Percentiles rank a stretch among this genome's conserved stretches.
phyloP scores from a whole-genome alignment of 1,140 invertebrate species.

The Choristoneura fumiferana region DNA sequence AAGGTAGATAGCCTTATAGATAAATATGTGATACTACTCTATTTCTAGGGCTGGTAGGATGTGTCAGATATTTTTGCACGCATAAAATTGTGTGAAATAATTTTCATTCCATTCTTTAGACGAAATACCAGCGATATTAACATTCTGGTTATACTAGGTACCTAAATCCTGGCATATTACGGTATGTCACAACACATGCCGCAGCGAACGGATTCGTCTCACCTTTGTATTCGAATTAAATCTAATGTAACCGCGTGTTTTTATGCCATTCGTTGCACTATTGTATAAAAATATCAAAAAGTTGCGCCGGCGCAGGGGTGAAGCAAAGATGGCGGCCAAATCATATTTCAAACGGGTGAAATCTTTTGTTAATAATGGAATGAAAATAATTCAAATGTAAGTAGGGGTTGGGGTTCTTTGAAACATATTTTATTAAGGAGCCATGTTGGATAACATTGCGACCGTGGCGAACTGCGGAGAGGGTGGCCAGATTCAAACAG shows the following conservation, averaged over 20 bases:
- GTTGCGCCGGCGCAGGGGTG: slow-evolving; percentile 40
- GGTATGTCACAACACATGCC: slow-evolving; percentile 54
- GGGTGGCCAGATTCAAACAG: slow-evolving; percentile 21
- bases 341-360: slow-evolving; percentile 70
- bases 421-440: slow-evolving; percentile 33
- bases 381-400: slow-evolving; percentile 72
- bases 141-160: too few relatives aligned
- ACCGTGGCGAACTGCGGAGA: slow-evolving; percentile 49
- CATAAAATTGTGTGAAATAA: too few relatives aligned
- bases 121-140: too few relatives aligned
- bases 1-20: too few relatives aligned
- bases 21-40: too few relatives aligned
- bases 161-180: slow-evolving; percentile 44
- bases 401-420: slow-evolving; percentile 44
- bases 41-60: too few relatives aligned
- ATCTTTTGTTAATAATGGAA: slow-evolving; percentile 74
- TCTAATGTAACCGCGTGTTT: slow-evolving; percentile 39
- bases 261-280: slow-evolving; percentile 40
- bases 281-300: slow-evolving; percentile 31
- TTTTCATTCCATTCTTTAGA: too few relatives aligned
- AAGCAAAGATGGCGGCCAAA: slow-evolving; percentile 61
- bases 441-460: slow-evolving; percentile 64
- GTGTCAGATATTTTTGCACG: too few relatives aligned
- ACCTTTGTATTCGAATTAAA: slow-evolving; percentile 28
- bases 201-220: slow-evolving; percentile 28